A percentile compares a stretch with the other conserved stretches of the same genome.
Evolutionary conservation across 2,113 vertebrate species (phyloP).

Genomic region (Pterocles orientalis): DNA sequence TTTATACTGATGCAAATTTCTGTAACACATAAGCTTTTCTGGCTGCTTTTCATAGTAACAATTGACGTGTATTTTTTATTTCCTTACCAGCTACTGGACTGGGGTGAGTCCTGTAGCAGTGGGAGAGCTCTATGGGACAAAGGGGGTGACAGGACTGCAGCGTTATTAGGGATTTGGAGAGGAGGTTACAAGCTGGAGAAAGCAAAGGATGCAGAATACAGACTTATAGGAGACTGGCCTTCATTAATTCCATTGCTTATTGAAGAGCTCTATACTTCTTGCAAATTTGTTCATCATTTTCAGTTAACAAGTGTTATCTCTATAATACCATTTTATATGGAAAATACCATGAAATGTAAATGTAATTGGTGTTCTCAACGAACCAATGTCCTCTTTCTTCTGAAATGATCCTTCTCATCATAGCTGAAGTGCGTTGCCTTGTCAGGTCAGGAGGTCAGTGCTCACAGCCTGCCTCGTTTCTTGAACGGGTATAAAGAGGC

Average conservation of each 20-base stretch:
- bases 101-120: background rate
- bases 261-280: background rate
- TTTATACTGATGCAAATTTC: background rate
- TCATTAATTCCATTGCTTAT: background rate
- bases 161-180: background rate
- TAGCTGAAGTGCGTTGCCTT: background rate
- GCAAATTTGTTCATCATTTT: background rate
- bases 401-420: background rate
- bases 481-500: background rate
- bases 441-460: background rate
- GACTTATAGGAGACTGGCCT: background rate
- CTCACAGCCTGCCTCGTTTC: accelerated
- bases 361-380: background rate
- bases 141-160: background rate
- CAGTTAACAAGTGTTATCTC: background rate
- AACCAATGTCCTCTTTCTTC: background rate
- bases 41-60: background rate
- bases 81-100: background rate
- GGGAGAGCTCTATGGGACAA: background rate
- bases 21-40: background rate
- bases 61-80: background rate
- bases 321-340: background rate
- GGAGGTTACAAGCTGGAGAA: background rate
- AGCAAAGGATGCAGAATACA: background rate
- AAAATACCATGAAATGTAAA: background rate